Percentiles rank a stretch among this genome's conserved stretches.
phyloP scores from a whole-genome alignment of 2,888 invertebrate species.

The Hetaerina titia region DNA sequence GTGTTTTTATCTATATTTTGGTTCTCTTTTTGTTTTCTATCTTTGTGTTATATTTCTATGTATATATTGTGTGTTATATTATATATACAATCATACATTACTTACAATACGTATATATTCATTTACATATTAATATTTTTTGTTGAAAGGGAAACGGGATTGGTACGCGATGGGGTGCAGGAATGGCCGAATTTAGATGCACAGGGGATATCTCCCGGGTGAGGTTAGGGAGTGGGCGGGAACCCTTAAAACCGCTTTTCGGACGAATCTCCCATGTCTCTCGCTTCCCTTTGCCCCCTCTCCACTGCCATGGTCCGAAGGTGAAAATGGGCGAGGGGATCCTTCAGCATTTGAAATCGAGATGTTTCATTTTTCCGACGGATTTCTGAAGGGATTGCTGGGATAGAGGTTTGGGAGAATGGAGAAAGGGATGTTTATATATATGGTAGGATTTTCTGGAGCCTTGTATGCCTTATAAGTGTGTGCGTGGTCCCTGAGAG shows the following conservation, averaged over 20 bases:
- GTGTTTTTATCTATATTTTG: too few relatives aligned
- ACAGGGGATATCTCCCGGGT: background rate
- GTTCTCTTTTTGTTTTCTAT: too few relatives aligned
- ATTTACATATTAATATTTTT: too few relatives aligned
- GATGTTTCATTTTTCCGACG: constrained; percentile 16
- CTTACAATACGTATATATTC: too few relatives aligned
- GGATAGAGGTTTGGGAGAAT: background rate
- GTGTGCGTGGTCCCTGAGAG: background rate
- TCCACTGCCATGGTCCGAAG: background rate
- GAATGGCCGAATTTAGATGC: constrained; percentile 43
- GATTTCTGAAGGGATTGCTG: background rate
- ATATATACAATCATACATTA: too few relatives aligned
- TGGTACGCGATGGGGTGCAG: constrained; percentile 28
- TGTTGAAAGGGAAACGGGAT: constrained; percentile 8
- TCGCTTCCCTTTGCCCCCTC: background rate
- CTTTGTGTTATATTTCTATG: too few relatives aligned
- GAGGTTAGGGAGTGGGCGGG: background rate
- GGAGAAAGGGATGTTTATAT: background rate
- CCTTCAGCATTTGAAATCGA: background rate
- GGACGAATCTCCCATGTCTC: background rate
- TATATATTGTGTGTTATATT: too few relatives aligned
- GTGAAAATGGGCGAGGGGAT: background rate
- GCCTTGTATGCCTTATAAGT: constrained; percentile 28
- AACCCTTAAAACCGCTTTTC: background rate
- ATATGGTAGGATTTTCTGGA: background rate